These are phyloP conservation scores for Odontomyia ornata DNA, from an alignment of 2,888 invertebrate genomes.

Conservation along the genomic window DNA sequence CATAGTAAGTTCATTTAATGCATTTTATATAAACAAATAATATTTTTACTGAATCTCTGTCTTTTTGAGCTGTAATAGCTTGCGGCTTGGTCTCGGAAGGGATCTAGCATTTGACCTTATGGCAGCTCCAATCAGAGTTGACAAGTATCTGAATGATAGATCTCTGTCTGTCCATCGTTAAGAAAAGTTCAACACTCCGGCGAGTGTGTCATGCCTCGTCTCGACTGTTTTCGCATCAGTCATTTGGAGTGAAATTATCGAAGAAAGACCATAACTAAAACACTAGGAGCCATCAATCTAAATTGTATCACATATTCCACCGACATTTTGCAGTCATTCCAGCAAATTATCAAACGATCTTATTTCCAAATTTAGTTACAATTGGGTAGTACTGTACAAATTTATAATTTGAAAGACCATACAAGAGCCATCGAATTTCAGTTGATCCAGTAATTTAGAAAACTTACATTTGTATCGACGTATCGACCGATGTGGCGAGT, in stretches of 20 bases:
- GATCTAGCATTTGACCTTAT: too few species aligned
- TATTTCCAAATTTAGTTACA: slow-evolving; percentile 48
- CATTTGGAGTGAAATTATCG: slow-evolving; percentile 47
- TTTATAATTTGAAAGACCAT: slow-evolving; percentile 45
- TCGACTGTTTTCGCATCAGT: too few species aligned
- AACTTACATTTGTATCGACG: slow-evolving; percentile 47
- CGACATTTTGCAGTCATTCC: slow-evolving; percentile 46
- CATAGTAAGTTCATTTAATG: too few species aligned
- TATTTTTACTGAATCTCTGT: too few species aligned
- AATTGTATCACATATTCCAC: slow-evolving; percentile 47
- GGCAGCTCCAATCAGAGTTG: too few species aligned
- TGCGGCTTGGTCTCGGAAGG: too few species aligned
- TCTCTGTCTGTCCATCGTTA: too few species aligned
- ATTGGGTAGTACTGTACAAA: slow-evolving; percentile 49
- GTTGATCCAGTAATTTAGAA: slow-evolving; percentile 47
- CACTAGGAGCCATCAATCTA: slow-evolving; percentile 48
- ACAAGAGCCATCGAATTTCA: slow-evolving; percentile 31
- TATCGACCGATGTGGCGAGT: slow-evolving; percentile 47
- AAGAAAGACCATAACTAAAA: slow-evolving; percentile 39
- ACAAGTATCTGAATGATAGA: too few species aligned
- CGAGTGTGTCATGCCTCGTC: too few species aligned
- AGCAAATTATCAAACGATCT: slow-evolving; percentile 45
- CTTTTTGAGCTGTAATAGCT: too few species aligned
- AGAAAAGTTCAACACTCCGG: too few species aligned
- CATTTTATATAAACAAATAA: too few species aligned